Conservation (phyloP, 2,888 invertebrate species). For the Sarcophaga rosellei region DNA sequence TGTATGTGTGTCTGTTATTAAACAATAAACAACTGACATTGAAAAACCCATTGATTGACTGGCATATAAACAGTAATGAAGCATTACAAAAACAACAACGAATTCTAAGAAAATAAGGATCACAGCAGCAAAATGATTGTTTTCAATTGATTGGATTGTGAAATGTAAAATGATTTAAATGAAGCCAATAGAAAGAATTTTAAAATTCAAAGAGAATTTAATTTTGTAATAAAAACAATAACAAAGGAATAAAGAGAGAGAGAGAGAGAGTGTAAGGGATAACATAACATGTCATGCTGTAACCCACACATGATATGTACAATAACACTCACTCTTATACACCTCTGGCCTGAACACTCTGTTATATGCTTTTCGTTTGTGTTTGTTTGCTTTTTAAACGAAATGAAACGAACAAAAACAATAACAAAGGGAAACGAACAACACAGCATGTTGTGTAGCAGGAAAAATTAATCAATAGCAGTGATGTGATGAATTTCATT, state of each 20-base stretch:
- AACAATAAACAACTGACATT: constrained; percentile 3
- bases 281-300: neutral
- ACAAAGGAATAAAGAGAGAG: neutral
- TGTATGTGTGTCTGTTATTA: neutral
- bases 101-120: constrained; percentile 18
- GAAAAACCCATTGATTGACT: neutral
- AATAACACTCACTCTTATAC: no score
- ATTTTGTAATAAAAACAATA: constrained; percentile 25
- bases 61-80: no score
- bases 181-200: constrained; percentile 61
- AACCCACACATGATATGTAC: no score
- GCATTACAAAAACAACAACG: neutral
- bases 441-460: constrained; percentile 55
- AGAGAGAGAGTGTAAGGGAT: constrained; percentile 14
- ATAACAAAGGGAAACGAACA: neutral
- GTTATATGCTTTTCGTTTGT: no score
- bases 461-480: constrained; percentile 65
- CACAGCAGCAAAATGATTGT: constrained; percentile 9
- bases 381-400: no score
- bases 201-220: constrained; percentile 22
- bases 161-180: constrained; percentile 53
- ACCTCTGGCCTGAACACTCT: no score
- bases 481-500: constrained; percentile 36
- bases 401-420: neutral
- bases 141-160: neutral